Percentiles rank a stretch among this genome's conserved stretches.
These are phyloP conservation scores for Sinella curviseta DNA, from an alignment of 1,140 invertebrate genomes.

Conservation along the genomic window DNA sequence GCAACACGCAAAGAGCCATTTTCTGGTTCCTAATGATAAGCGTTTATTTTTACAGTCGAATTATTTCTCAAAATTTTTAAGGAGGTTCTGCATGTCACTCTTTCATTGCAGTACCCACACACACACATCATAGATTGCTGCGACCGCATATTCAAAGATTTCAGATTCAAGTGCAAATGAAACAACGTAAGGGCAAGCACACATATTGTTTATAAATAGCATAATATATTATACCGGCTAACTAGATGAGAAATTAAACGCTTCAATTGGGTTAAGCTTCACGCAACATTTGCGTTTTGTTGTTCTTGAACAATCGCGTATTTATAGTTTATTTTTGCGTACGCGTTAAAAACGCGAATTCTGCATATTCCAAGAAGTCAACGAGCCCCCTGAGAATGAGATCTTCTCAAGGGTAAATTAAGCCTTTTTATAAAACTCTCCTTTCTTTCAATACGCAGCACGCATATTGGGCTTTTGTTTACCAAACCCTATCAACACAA, in stretches of 20 bases:
- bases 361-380: constrained; percentile 5
- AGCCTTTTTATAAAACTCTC: not conserved
- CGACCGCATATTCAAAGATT: no score
- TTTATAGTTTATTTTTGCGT: not conserved
- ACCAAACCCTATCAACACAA: not conserved
- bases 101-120: no score
- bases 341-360: not conserved
- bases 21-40: no score
- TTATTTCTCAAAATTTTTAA: no score
- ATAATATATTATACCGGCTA: not conserved
- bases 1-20: no score
- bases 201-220: no score
- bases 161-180: not conserved
- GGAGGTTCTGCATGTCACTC: not conserved
- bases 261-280: not conserved
- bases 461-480: no score
- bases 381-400: constrained; percentile 4
- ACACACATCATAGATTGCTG: no score
- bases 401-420: constrained; percentile 22
- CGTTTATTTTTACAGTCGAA: no score
- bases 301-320: not conserved
- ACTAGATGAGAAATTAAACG: not conserved
- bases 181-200: not conserved
- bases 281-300: not conserved
- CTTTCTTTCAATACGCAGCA: not conserved